phyloP scores from a whole-genome alignment of 2,113 vertebrate species.

The Alosa alosa region DNA sequence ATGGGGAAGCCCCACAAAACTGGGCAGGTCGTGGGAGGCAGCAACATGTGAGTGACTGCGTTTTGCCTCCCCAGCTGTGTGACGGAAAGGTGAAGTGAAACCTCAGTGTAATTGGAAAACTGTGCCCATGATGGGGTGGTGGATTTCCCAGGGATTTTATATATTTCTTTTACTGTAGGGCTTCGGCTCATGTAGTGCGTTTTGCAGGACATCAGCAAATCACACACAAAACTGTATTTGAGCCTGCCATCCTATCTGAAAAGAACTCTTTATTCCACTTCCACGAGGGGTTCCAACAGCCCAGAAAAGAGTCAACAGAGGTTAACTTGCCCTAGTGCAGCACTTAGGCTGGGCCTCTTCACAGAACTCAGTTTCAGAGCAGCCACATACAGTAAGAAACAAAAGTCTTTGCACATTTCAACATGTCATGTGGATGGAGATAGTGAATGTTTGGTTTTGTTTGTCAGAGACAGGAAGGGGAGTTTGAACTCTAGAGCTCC shows the following conservation, averaged over 20 bases:
- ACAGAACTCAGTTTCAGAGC: background rate
- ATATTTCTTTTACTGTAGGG: background rate
- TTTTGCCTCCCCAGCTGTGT: background rate
- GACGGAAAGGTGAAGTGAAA: conserved; percentile 17
- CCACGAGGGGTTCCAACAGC: background rate
- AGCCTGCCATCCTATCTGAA: conserved; percentile 15
- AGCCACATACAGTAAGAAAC: background rate
- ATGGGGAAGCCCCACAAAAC: conserved; percentile 21
- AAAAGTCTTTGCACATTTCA: background rate
- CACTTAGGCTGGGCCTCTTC: background rate
- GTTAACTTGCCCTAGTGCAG: background rate
- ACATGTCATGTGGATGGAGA: background rate
- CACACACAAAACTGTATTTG: background rate
- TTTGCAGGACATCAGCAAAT: background rate
- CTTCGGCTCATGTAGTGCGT: background rate
- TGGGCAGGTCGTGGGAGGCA: background rate
- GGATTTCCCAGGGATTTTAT: background rate
- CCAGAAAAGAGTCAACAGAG: background rate
- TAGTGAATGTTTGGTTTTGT: background rate
- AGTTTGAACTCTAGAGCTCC: background rate
- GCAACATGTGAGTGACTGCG: background rate
- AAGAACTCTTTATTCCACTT: background rate
- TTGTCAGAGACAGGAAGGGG: background rate
- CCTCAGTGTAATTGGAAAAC: conserved; percentile 14
- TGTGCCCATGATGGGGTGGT: background rate